Evolutionary conservation across 1,140 invertebrate genomes (phyloP), one percentile per base, ranked within the genome.

Genomic region (Drosophila bocki): DNA sequence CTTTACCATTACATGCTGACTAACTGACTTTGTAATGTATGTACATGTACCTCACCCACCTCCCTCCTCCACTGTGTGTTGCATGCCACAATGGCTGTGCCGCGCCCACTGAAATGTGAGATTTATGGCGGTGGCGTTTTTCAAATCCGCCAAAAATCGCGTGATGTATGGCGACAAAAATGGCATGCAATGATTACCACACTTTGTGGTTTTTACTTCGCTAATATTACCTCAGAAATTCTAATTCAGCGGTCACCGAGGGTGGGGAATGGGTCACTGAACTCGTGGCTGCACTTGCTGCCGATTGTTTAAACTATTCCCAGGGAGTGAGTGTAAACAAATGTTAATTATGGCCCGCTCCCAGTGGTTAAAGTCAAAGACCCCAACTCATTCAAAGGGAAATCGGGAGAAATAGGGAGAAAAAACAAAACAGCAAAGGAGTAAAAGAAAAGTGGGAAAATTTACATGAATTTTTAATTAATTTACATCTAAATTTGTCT

Each of bases 391-490:
- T 37, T 54, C 51, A 39, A 39, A 33, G 37, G 19, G 22, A 70
- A 57, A 48, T 13, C 19, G n/a, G 19, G 42, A 13, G 35, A 44
- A 35, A 35, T 45, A 45, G 35, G 58, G 15, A 22, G 33, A 56
- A 56, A 12, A 54, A 15, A 15, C 6, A 13, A n/a, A 29, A 17
- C 11, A 15, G 41, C 13, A 12, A 60, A 60, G 45, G 39, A 60
- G 57, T 33, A n/a, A 45, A 22, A 26, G 13, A 42, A 19, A 44
- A 35, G 39, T 59, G 62, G 22, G 0, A 51, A 72, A 72, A 72
- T 72, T 37, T 72, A 72, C 70, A 72, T 72, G 68, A 72, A 72
- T 72, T 72, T 72, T 59, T 51, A 60, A 71, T 72, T 71, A 71
- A 71, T 59, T 72, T 72, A 50, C 69, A 72, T 72, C 45, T 26